Evolutionary conservation across 92 coral and sea anemone species (phyloP), one percentile per base, ranked within the genome.

Genomic region (Epizoanthus stellaris): DNA sequence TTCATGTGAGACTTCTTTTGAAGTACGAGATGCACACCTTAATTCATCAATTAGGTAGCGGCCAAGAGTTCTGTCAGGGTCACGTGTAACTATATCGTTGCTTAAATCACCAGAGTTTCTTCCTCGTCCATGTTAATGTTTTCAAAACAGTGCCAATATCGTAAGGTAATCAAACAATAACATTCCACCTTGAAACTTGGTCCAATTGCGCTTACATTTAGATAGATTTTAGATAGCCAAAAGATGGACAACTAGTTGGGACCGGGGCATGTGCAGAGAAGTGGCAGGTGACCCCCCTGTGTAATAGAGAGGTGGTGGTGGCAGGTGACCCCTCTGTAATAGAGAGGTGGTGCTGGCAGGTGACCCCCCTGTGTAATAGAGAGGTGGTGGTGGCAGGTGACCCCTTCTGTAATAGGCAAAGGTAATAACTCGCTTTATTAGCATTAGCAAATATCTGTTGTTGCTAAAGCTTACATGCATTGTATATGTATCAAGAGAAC

Each of bases 1-100:
- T 65, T 88, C 91, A 59, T 59, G 82, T 5, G 87, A 84, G 23
- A 83, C 87, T 10, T 76, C 68, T 53, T 85, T 85, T 54, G 89
- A 75, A 12, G 68, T 69, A 53, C 34, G 59, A 23, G 84, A 42
- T 77, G 58, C 42, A 16, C 49, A 13, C 45, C 75, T 85, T 36
- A 85, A 85, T 69, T 64, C 84, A 17, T 85, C 89, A 12, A 77
- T 36, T 21, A 75, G 12, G 52, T 85, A 85, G 76, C 84, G 76
- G 5, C 69, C 65, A 67, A 85, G 54, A 45, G 89, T 64, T 65
- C 54, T 53, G 40, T 85, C 89, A 12, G 89, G 84, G 53, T 74
- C 68, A 49, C 34, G 67, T 61, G 67, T 3, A n/a, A n/a, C 67
- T 61, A n/a, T 61, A 12, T 61, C 67, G 21, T 61, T 19, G 66